Evolutionary conservation across 2,113 vertebrate species (phyloP).

Genomic region (Microtus oregoni): DNA sequence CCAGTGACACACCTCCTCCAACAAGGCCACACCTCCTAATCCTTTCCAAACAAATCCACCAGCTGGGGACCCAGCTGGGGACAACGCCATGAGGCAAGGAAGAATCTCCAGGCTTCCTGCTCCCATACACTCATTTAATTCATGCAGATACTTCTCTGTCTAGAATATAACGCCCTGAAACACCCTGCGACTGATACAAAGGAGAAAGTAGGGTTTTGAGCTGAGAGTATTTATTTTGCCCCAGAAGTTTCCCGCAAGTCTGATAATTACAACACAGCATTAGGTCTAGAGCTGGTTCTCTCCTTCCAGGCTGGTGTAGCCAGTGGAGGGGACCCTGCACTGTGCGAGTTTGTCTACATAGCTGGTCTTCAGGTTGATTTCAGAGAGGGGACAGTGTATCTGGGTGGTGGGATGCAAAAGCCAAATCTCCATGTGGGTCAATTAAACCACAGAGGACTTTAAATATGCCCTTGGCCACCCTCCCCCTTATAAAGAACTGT

Average conservation of each 20-base stretch:
- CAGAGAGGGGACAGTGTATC: background rate
- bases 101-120: background rate
- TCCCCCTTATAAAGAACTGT: background rate
- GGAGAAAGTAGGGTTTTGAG: background rate
- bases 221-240: background rate
- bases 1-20: background rate
- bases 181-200: background rate
- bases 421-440: background rate
- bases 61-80: background rate
- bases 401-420: background rate
- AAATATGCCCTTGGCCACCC: background rate
- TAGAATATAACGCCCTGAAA: background rate
- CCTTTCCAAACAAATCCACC: background rate
- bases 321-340: background rate
- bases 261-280: background rate
- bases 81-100: constrained; percentile 37
- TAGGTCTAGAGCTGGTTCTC: background rate
- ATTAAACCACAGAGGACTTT: background rate
- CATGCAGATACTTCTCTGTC: constrained; percentile 33
- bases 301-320: background rate
- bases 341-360: background rate
- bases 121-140: constrained; percentile 42
- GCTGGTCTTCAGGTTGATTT: background rate
- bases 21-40: background rate
- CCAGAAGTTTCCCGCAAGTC: background rate